Evolutionary conservation across 2,888 invertebrate genomes (phyloP).

Genomic region (Apamea epomidion): DNA sequence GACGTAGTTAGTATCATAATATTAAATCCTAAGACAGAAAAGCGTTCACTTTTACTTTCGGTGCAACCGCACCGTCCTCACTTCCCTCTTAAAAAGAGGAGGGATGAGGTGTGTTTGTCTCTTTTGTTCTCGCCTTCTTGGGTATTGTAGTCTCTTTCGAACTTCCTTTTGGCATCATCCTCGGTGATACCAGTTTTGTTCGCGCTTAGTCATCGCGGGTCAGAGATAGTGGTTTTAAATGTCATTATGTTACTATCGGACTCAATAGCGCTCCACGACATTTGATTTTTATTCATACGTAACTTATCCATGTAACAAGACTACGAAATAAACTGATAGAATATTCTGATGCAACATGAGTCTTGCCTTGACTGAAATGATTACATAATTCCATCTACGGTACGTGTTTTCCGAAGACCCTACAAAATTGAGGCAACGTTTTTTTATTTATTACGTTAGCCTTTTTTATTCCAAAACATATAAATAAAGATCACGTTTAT

Average conservation of each 20-base stretch:
- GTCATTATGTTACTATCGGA: slow-evolving; percentile 79
- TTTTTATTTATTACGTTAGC: slow-evolving; percentile 47
- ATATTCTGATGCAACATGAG: slow-evolving; percentile 71
- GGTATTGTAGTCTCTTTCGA: slow-evolving; percentile 71
- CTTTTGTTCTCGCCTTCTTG: slow-evolving; percentile 66
- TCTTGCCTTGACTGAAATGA: slow-evolving; percentile 69
- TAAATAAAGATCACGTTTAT: slow-evolving; percentile 61
- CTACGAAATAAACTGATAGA: slow-evolving; percentile 67
- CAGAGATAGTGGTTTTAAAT: slow-evolving; percentile 83
- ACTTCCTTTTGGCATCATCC: slow-evolving; percentile 77
- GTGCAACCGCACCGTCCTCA: slow-evolving; percentile 79
- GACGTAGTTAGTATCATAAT: slow-evolving; percentile 75
- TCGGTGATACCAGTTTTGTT: slow-evolving; percentile 81
- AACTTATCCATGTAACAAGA: slow-evolving; percentile 67
- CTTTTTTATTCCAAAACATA: slow-evolving; percentile 54
- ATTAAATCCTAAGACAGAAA: slow-evolving; percentile 77
- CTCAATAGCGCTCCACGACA: slow-evolving; percentile 71
- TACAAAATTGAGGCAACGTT: slow-evolving; percentile 51
- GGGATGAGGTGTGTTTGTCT: slow-evolving; percentile 73
- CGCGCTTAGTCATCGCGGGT: slow-evolving; percentile 85
- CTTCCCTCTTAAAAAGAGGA: slow-evolving; percentile 80
- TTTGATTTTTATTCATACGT: slow-evolving; percentile 69
- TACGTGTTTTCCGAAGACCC: slow-evolving; percentile 64
- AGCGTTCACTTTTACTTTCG: slow-evolving; percentile 87
- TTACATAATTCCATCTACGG: slow-evolving; percentile 63